These are phyloP conservation scores for Himalopsyche japonica DNA, from an alignment of 2,888 invertebrate species.

Conservation along the genomic window DNA sequence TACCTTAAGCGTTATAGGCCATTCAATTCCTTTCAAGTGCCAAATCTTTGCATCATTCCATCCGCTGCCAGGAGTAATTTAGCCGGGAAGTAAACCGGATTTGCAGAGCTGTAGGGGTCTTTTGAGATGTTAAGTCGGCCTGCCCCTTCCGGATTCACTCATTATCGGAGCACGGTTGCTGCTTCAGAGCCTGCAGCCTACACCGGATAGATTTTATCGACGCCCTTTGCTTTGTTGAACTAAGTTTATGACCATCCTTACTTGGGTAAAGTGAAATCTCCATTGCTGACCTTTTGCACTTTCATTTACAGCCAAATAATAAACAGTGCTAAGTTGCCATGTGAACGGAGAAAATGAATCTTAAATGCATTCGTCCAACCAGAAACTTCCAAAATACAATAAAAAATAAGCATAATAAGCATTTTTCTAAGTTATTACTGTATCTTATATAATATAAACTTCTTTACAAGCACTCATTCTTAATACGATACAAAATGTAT, in stretches of 20 bases:
- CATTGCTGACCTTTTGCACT: constrained; percentile 22
- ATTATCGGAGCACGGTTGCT: constrained; percentile 32
- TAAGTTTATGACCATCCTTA: not conserved
- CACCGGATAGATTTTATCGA: constrained; percentile 34
- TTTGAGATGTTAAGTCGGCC: constrained; percentile 32
- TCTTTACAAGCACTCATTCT: no score
- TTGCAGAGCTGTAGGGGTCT: not conserved
- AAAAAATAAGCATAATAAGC: no score
- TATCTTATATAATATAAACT: no score
- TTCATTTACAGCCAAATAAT: not conserved
- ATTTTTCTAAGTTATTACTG: no score
- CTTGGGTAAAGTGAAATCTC: not conserved
- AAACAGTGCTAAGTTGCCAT: not conserved
- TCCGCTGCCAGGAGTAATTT: not conserved
- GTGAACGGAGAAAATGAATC: not conserved
- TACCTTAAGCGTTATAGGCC: not conserved
- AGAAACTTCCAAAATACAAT: no score
- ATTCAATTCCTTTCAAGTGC: not conserved
- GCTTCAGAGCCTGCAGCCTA: constrained; percentile 20
- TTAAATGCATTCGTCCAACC: not conserved
- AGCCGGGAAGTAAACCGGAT: not conserved
- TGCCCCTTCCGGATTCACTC: constrained; percentile 30
- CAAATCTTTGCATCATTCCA: not conserved
- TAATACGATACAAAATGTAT: no score
- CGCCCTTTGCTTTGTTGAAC: constrained; percentile 27